Conservation (phyloP, 2,113 vertebrate genomes). For the Rhea americana region DNA sequence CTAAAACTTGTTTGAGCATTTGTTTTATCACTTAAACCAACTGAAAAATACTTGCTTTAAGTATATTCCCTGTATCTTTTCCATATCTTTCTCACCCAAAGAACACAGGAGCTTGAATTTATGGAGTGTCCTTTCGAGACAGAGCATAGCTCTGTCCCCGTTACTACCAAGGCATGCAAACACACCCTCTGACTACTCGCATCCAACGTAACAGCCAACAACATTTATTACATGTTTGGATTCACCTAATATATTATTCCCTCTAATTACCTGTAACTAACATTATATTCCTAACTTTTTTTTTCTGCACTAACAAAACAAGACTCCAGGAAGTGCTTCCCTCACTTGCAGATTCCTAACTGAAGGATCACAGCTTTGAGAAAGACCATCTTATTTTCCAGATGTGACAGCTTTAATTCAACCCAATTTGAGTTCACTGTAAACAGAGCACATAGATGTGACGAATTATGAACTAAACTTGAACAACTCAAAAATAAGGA, state of each 20-base stretch:
- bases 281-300: neutral
- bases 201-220: neutral
- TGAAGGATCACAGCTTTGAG: neutral
- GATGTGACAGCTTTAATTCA: neutral
- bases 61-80: neutral
- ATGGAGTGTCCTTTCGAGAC: neutral
- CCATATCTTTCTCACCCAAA: neutral
- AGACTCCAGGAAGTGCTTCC: neutral
- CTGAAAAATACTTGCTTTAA: neutral
- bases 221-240: neutral
- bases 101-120: neutral
- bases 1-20: neutral
- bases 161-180: neutral
- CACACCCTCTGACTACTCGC: neutral
- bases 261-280: neutral
- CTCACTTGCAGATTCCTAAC: neutral
- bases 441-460: neutral
- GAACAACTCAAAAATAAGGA: neutral
- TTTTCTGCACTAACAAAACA: neutral
- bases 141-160: neutral
- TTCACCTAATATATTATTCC: neutral
- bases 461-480: neutral
- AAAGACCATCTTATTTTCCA: neutral
- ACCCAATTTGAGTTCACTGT: neutral
- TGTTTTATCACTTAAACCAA: slow-evolving; percentile 5